Base-by-base conservation (phyloP, 2,888 invertebrate genomes). In the Latheticus oryzae region DNA sequence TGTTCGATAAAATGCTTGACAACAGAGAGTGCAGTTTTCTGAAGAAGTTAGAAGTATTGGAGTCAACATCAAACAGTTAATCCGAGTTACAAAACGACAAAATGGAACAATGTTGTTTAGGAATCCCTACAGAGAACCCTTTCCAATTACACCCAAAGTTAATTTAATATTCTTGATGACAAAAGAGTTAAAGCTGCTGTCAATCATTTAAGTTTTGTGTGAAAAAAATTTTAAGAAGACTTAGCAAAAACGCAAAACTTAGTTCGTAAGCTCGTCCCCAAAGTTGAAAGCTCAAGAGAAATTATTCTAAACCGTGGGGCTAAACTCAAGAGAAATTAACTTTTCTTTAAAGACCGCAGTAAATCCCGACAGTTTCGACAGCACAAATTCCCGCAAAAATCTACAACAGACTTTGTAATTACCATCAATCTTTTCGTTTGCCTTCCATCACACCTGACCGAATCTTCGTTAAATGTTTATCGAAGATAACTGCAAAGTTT, bases 221-320 rank as follows among this genome's bases (percentile, higher is more conserved):
- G n/a, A n/a, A n/a, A n/a, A n/a, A n/a, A n/a, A n/a, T n/a, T n/a
- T n/a, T n/a, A 30, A 26, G 9, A 7, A 3, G n/a, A 13, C 30
- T 30, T 26, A n/a, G 26, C 30, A 8, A 30, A 30, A 30, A 30
- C 9, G 30, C 2, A 3, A 11, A 30, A 30, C 7, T 30, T 11
- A 3, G 3, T 12, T 8, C 11, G 4, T 2, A 13, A 13, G 2
- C 30, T 4, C 11, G 12, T 23, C 13, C 11, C 16, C 38, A 21
- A 38, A 38, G 38, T 38, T 23, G 21, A 23, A 38, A 45, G 32
- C 45, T 45, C 45, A 21, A 32, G 33, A 33, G 47, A 33, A 47
- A 47, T 47, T 45, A 45, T 33, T 33, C 33, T 11, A 19, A 47
- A 19, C 32, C 17, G 13, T 19, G 16, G 21, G 42, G 9, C 42